phyloP scores from a whole-genome alignment of 2,797 vertebrate species.

The Siniperca scherzeri region DNA sequence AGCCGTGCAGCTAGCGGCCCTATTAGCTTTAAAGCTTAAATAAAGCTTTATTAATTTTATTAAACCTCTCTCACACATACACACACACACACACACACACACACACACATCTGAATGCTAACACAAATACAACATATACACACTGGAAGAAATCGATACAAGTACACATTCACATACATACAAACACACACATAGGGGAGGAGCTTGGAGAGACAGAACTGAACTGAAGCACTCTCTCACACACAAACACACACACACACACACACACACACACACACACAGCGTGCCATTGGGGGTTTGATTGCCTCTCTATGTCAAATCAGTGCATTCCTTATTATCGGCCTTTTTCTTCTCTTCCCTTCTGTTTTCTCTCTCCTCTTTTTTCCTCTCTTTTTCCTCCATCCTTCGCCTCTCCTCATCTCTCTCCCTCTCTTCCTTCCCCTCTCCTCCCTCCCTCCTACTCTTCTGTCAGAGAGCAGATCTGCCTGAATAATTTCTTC shows the following conservation, averaged over 20 bases:
- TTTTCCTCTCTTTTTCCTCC: conserved; percentile 9
- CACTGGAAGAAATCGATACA: conserved; percentile 41
- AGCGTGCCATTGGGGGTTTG: conserved; percentile 54
- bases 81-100: conserved; percentile 6
- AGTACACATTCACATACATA: conserved; percentile 23
- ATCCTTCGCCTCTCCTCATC: background rate
- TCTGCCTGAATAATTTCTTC: conserved; percentile 84
- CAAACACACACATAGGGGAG: conserved; percentile 2
- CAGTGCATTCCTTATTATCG: conserved; percentile 77
- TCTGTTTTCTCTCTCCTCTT: conserved; percentile 43
- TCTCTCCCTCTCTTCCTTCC: conserved; percentile 70
- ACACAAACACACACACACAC: conserved; percentile 30
- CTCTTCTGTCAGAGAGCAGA: conserved; percentile 82
- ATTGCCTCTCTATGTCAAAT: conserved; percentile 75
- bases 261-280: conserved; percentile 41
- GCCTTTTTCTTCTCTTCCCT: conserved; percentile 59
- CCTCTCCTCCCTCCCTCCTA: conserved; percentile 56
- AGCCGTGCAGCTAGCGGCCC: too few relatives aligned
- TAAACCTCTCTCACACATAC: background rate
- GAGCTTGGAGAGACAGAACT: conserved; percentile 11
- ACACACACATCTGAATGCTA: background rate
- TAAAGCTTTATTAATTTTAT: too few relatives aligned
- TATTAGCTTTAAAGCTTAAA: too few relatives aligned
- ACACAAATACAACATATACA: conserved; percentile 21
- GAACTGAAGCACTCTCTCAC: conserved; percentile 5